Conservation (phyloP, 2,888 invertebrate species). For the Aquatica leii region DNA sequence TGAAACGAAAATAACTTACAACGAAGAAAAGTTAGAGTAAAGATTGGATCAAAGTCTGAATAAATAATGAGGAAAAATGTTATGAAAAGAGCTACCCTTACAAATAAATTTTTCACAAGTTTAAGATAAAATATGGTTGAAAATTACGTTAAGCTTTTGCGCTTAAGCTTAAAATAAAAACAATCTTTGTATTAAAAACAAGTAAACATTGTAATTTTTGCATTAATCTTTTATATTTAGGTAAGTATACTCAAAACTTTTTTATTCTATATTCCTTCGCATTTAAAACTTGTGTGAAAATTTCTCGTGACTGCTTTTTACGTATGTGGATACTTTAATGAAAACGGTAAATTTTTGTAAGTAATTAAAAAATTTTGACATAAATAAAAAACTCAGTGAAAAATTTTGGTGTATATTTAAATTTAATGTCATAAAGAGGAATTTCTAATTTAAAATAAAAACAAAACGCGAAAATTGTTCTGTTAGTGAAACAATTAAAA, state of each 20-base stretch:
- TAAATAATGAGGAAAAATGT: slow-evolving; percentile 23
- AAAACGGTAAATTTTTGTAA: too few species aligned
- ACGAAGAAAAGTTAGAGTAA: slow-evolving; percentile 19
- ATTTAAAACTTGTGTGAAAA: too few species aligned
- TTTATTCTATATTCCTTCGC: too few species aligned
- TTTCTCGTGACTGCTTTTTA: too few species aligned
- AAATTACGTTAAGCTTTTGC: slow-evolving; percentile 1
- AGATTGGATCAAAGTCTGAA: slow-evolving; percentile 26
- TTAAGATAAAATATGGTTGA: slow-evolving; percentile 5
- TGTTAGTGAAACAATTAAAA: slow-evolving; percentile 51
- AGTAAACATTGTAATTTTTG: slow-evolving; percentile 3
- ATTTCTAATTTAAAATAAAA: slow-evolving; percentile 17
- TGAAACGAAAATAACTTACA: slow-evolving; percentile 27
- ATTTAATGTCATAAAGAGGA: slow-evolving; percentile 14
- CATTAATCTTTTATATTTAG: slow-evolving; percentile 2
- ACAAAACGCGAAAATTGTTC: slow-evolving; percentile 37
- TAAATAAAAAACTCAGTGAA: not conserved
- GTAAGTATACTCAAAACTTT: too few species aligned
- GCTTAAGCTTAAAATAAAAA: slow-evolving; percentile 4
- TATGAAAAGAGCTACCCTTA: slow-evolving; percentile 5
- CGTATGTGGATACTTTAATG: too few species aligned
- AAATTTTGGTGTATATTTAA: slow-evolving; percentile 2
- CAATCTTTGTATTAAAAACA: not conserved
- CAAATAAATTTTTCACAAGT: slow-evolving; percentile 15
- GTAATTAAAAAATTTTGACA: too few species aligned